Base-by-base conservation (phyloP, 1,140 invertebrate species). In the Gyrodactylus bullatarudis region DNA sequence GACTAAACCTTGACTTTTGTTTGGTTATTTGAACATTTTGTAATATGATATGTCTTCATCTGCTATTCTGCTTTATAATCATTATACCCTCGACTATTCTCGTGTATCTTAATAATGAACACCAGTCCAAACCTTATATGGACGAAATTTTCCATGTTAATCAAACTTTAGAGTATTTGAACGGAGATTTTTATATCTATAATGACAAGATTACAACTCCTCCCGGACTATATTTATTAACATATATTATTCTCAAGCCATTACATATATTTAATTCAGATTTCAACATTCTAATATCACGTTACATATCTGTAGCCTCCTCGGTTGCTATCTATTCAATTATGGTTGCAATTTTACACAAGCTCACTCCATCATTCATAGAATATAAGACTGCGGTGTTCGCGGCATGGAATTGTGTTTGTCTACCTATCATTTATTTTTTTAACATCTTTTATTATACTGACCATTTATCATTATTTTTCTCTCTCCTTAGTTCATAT, bases 111-210 rank as follows among this genome's bases (percentile, higher is more conserved):
- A 54, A 54, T n/a, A n/a, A 54, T 54, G 8, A 16, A 16, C 34
- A 54, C 24, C 70, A 71, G 20, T 23, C 22, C 24, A 23, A 71
- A 26, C 20, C 20, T 1, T 71, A 71, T 71, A 71, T 71, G 70
- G 70, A 71, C 24, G 70, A 71, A 26, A 71, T 71, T 16, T 71
- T 71, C n/a, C 70, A 71, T 71, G 20, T 25, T 2, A 21, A 21
- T 24, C 70, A 71, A 26, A 71, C 24, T 20, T 20, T 23, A 23
- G 8, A 23, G n/a, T 71, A 71, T 71, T 26, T 24, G 22, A 1
- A 26, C 2, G 24, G 24, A 20, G 24, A 71, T 26, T 71, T 71
- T 26, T 23, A 20, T 26, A 23, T 23, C 24, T 71, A 24, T 21
- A 1, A 71, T 71, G 21, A n/a, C 22, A 71, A 71, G 24, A 71